A percentile compares a stretch with the other conserved stretches of the same genome.
Conservation (phyloP, 2,113 vertebrate species). For the Holacanthus passer region DNA sequence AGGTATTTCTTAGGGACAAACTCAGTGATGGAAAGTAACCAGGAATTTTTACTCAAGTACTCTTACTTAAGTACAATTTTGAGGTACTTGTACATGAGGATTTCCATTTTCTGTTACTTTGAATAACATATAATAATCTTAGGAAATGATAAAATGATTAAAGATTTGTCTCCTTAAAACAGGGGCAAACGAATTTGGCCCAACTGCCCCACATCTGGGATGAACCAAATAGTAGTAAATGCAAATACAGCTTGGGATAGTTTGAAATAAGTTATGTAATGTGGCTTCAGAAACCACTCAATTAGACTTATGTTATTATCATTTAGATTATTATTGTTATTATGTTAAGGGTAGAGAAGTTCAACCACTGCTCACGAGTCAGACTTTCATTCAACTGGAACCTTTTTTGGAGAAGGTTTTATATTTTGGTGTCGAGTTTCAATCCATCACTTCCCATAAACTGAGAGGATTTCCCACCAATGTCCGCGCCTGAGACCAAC, state of each 20-base stretch:
- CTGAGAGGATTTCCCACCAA: constrained; percentile 44
- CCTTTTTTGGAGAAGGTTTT: constrained; percentile 8
- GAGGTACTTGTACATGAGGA: neutral
- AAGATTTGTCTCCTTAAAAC: neutral
- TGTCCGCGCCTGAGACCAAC: constrained; percentile 35
- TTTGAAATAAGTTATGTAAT: neutral
- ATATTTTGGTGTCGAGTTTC: constrained; percentile 33
- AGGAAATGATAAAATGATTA: neutral
- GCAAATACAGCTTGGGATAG: neutral
- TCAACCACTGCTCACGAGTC: neutral
- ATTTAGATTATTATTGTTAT: neutral
- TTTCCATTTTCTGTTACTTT: neutral
- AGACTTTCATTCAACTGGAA: constrained; percentile 12
- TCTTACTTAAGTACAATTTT: neutral
- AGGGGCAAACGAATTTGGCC: too few relatives aligned
- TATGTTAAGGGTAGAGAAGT: neutral
- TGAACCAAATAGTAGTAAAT: neutral
- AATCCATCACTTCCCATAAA: constrained; percentile 44
- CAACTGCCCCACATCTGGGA: neutral
- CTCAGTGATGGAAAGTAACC: neutral
- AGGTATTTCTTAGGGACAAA: neutral
- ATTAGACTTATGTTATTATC: neutral
- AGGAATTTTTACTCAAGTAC: neutral
- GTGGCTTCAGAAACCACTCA: neutral
- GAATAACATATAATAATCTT: neutral